Evolutionary conservation across 2,888 invertebrate species (phyloP), one percentile per base, ranked within the genome.

Genomic region (Cordilura impudica): DNA sequence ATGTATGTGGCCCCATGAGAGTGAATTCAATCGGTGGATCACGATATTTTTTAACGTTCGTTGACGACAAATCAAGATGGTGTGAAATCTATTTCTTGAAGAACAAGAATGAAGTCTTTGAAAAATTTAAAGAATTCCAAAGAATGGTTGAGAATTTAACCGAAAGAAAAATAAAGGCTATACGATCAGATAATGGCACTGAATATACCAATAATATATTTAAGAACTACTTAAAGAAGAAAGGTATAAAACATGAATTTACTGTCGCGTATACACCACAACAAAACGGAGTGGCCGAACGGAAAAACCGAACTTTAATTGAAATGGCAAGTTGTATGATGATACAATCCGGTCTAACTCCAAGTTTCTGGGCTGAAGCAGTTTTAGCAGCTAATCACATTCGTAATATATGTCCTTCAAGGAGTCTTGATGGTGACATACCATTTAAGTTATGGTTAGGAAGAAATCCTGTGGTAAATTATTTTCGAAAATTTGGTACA

Each of bases 291-390:
- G 26, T 26, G 6, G 26, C 26, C 26, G 26, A 26, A 6, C 26
- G 26, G 10, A 35, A 35, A 35, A 35, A 35, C 12, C 10, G 35
- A 2, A 35, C 31, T 8, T 8, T 31, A 2, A 10, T 31, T 4
- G 31, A 31, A 31, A 31, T 31, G 31, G 31, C 35, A 10, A 10
- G 35, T 2, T 35, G 35, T 12, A 35, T 35, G 35, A 1, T 35
- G 12, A 12, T 35, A 2, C 35, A 12, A 43, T 78, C 84, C 10
- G 78, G 78, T 12, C 47, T 86, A 6, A 71, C 81, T 10, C 43
- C 82, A 19, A 47, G 60, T 8, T 83, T 84, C 43, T 86, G 85
- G 84, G 84, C 83, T 31, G 86, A 86, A 70, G 84, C 85, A 4
- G 78, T 84, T 1, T 71, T 69, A 16, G 82, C 83, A 23, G 85